Conservation (phyloP, 2,888 invertebrate species). For the Blastobasis adustella region DNA sequence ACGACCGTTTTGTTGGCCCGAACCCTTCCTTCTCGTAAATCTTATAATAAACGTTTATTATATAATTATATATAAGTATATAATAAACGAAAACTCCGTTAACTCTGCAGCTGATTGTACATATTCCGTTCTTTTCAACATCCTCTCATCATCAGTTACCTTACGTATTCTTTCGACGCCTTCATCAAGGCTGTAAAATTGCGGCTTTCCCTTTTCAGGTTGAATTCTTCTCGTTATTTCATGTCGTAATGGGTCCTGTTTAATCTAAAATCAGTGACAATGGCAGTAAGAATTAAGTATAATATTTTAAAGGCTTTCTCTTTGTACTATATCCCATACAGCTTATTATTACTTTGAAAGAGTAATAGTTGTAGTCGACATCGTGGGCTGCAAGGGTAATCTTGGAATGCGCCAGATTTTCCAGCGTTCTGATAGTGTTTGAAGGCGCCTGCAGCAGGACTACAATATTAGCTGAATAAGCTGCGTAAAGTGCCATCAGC, state of each 20-base stretch:
- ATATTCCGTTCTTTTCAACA: neutral
- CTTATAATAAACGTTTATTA: too few species aligned
- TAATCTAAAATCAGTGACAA: constrained; percentile 22
- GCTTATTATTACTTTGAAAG: constrained; percentile 70
- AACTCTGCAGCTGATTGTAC: neutral
- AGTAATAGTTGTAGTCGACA: constrained; percentile 74
- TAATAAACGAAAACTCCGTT: neutral
- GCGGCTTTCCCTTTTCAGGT: constrained; percentile 38
- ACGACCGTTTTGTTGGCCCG: too few species aligned
- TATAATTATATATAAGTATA: too few species aligned
- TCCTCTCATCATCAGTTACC: constrained; percentile 21
- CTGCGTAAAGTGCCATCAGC: constrained; percentile 76
- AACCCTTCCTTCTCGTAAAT: too few species aligned
- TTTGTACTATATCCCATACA: constrained; percentile 5
- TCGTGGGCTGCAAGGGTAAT: constrained; percentile 76
- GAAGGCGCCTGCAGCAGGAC: constrained; percentile 79
- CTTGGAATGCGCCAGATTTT: constrained; percentile 72
- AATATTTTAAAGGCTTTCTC: neutral
- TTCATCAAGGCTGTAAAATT: constrained; percentile 45
- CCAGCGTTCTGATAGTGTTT: constrained; percentile 67
- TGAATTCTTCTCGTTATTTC: constrained; percentile 42
- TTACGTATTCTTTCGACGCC: constrained; percentile 54
- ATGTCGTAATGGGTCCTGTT: constrained; percentile 39
- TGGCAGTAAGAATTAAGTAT: neutral
- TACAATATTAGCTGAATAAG: constrained; percentile 81